Conservation (phyloP, 1,140 invertebrate species). For the Hylaeus volcanicus region DNA sequence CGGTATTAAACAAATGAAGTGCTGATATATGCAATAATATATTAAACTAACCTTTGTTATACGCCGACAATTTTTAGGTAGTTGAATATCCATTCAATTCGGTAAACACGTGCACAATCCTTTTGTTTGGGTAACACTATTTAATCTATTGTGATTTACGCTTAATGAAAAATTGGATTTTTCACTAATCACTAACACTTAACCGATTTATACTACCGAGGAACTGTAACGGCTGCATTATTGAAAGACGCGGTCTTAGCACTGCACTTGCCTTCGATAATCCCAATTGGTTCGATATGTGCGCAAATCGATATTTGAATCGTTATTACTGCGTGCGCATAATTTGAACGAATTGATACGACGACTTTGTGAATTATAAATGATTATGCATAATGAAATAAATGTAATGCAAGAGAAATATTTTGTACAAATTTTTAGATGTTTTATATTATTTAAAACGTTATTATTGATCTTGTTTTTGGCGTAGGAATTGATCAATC, state of each 20-base stretch:
- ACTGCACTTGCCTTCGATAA: neutral
- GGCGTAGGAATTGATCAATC: neutral
- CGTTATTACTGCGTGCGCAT: too few relatives aligned
- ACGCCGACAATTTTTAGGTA: too few relatives aligned
- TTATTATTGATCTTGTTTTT: neutral
- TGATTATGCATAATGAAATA: neutral
- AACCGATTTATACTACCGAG: too few relatives aligned
- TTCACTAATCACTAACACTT: neutral
- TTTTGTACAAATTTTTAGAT: neutral
- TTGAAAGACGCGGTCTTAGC: neutral
- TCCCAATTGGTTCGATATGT: slow-evolving; percentile 11
- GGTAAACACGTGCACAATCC: neutral
- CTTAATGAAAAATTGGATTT: neutral
- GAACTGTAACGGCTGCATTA: neutral
- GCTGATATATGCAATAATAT: neutral
- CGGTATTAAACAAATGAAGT: neutral
- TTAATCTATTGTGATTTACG: neutral
- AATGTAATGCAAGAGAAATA: neutral
- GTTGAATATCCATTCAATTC: neutral
- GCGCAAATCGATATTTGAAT: slow-evolving; percentile 15
- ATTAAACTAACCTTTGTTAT: neutral
- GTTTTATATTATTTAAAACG: neutral
- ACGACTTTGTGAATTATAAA: neutral
- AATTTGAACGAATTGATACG: neutral
- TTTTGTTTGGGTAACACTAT: neutral